Percentiles rank a stretch among this genome's conserved stretches.
phyloP scores from a whole-genome alignment of 2,113 vertebrate species.

The Salvelinus sp. region DNA sequence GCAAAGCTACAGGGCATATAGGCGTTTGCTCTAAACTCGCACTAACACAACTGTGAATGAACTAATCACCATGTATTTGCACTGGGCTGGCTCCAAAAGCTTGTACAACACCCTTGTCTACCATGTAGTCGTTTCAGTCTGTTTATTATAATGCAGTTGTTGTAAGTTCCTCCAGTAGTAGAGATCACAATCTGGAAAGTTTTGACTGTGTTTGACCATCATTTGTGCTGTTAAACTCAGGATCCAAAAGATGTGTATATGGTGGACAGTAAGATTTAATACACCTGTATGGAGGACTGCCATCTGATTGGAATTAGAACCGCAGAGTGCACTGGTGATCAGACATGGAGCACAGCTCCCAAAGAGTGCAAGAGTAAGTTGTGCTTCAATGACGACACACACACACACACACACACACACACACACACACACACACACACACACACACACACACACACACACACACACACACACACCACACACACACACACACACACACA shows the following conservation, averaged over 20 bases:
- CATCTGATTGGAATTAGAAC: conserved; percentile 71
- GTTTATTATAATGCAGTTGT: not conserved
- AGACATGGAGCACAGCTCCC: conserved; percentile 72
- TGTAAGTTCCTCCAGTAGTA: conserved; percentile 42
- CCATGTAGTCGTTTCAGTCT: not conserved
- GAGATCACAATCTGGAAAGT: not conserved
- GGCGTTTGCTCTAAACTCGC: conserved; percentile 47
- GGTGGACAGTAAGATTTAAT: conserved; percentile 76
- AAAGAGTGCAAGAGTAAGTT: conserved; percentile 74
- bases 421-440: too few species aligned
- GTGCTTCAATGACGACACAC: not conserved
- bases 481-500: too few species aligned
- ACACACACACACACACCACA: too few species aligned
- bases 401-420: too few species aligned
- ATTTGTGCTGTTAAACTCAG: conserved; percentile 40
- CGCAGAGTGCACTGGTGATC: conserved; percentile 73
- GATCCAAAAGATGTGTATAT: conserved; percentile 65
- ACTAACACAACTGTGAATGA: too few species aligned
- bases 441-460: too few species aligned
- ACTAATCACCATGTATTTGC: too few species aligned
- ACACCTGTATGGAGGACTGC: conserved; percentile 77
- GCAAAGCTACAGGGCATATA: too few species aligned
- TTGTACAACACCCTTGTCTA: too few species aligned
- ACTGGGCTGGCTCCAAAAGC: too few species aligned
- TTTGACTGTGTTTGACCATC: conserved; percentile 22